Evolutionary conservation across 2,113 vertebrate species (phyloP), one percentile per base, ranked within the genome.

Genomic region (Octodon degus): DNA sequence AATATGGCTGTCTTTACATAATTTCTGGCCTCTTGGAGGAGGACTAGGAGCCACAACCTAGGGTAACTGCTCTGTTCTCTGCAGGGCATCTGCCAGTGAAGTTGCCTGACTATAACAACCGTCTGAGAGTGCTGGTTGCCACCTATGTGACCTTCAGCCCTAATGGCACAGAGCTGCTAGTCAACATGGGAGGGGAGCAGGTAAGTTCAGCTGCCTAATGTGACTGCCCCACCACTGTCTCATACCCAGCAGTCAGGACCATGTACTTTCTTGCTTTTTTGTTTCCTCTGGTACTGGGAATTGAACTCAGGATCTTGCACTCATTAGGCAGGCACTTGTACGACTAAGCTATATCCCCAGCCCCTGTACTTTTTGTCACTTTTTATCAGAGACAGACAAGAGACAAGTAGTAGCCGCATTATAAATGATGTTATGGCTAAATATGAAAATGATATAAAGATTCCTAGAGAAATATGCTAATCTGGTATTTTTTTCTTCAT

Each of bases 161-260:
- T 4, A 99, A 99, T 50, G 99, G 99, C 96, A 99, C 99, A 0
- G 99, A 99, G 98, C 99, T 99, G 83, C 98, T 99, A 7, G 99
- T 99, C 95, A 99, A 99, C 98, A 99, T 99, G 99, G 99, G 99
- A 63, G 99, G 99, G 53, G 99, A 99, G 97, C 99, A 99, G 99
- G 99, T 99, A 97, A 24, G 98, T 92, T 5, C 20, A 3, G 13
- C 50, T 70, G 22, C 40, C 50, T 14, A 0, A 37, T 25, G 12
- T 43, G 63, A 55, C 27, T 12, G 50, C 58, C 7, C 12, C 2
- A 0, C 34, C 27, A 4, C 2, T 9, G 17, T 65, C 27, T n/a
- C 4, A 8, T 37, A 7, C 22, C 62, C 9, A 55, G 53, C 43
- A 77, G 27, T 72, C 47, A 84, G 74, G 67, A 34, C 40, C 58